Evolutionary conservation across 2,888 invertebrate genomes (phyloP), one percentile per base, ranked within the genome.

Genomic region (Amblyteles armatorius): DNA sequence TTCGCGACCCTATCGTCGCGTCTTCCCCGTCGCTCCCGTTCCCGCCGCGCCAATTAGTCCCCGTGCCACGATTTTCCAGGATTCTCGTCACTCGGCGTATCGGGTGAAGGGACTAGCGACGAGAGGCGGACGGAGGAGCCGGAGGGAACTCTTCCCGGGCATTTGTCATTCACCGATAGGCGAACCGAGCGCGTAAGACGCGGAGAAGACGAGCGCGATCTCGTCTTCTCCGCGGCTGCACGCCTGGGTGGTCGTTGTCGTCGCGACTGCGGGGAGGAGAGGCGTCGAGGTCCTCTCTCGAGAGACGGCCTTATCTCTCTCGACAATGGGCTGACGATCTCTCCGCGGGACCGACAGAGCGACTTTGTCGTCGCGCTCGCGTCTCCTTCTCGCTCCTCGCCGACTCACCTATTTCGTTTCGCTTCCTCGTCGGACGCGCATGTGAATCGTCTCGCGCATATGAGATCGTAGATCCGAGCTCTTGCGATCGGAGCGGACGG

Each of bases 131-230:
- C 52, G 73, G 19, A 65, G 57, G 73, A 76, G 79, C 40, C 68
- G 65, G 60, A 81, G 52, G 63, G 57, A 67, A 11, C 71, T 13
- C 26, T 67, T 26, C 36, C 36, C 36, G 52, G 65, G 65, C 82
- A 91, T 93, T 92, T 93, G 91, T 92, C 93, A 91, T 92, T 92
- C 90, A 89, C 89, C 89, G 91, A 91, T 92, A 90, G 89, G 84
- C 86, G 33, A 63, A 16, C 4, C 60, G 13, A 79, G 83, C 71
- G 63, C 67, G 72, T 19, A 52, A 79, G 81, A 79, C 73, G 83
- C 71, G 63, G 63, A 68, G 16, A 52, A 79, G 81, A 79, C 73
- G 78, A 83, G 73, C 55, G 44, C 71, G 44, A 13, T 29, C 50
- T 26, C 44, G 36, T 48, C 57, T 26, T 50, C 44, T 22, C 44